Percentiles rank a stretch among this genome's conserved stretches.
Conservation (phyloP, 2,113 vertebrate species). For the Macrotis lagotis region DNA sequence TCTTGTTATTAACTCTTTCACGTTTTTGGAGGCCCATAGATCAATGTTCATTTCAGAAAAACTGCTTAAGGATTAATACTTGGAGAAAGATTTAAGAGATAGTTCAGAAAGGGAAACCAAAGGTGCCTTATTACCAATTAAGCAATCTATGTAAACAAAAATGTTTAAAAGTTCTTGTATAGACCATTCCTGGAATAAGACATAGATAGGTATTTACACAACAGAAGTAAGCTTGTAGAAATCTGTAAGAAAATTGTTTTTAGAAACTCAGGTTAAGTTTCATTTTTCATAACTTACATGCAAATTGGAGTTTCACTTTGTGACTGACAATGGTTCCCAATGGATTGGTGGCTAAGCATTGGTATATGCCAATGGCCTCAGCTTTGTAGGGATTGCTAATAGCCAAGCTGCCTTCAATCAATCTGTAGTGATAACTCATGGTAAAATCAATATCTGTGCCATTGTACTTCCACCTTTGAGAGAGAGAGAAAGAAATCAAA, state of each 20-base stretch:
- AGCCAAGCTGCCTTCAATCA: constrained; percentile 90
- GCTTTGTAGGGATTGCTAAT: constrained; percentile 89
- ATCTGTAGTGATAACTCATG: constrained; percentile 88
- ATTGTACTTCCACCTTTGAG: constrained; percentile 92
- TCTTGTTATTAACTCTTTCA: background rate
- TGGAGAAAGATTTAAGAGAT: background rate
- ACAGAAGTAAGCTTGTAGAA: background rate
- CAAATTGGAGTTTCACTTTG: constrained; percentile 92
- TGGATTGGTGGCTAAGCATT: constrained; percentile 91
- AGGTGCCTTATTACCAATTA: background rate
- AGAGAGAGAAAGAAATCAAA: constrained; percentile 77
- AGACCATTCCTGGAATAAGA: background rate
- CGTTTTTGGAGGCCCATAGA: background rate
- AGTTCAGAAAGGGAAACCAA: background rate
- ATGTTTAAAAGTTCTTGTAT: background rate
- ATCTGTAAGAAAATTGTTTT: constrained; percentile 8
- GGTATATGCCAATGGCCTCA: constrained; percentile 90
- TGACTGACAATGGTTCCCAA: constrained; percentile 92
- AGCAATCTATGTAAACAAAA: background rate
- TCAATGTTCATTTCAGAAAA: background rate
- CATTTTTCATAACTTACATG: constrained; percentile 88
- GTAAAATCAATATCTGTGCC: constrained; percentile 87
- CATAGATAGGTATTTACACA: background rate
- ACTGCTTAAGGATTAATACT: background rate
- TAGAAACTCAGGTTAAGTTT: background rate